Base-by-base conservation (phyloP, 2,797 vertebrate genomes). In the Dicrostonyx torquatus region DNA sequence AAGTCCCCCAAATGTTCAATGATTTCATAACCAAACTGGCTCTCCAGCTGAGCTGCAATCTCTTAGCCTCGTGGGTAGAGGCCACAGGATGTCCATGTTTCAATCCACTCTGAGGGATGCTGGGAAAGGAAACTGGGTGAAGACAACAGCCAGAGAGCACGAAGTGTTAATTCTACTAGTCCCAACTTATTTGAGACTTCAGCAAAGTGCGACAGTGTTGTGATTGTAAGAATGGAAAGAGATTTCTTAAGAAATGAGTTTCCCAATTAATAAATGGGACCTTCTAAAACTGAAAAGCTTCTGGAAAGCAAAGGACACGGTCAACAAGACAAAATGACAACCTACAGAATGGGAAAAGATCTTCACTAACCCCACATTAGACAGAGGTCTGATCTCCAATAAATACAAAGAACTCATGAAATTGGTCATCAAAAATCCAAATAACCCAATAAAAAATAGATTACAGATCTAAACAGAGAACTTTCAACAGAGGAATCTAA, bases 211-310 rank as follows among this genome's bases (percentile, higher is more conserved):
- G 83, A 50, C 34, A 26, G 66, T 0, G 7, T 8, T 75, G n/a
- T 15, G 1, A 77, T 85, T 91, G 78, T 90, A 50, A 95, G 79
- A 83, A 76, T 53, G 29, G 43, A 92, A 75, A 31, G 53, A 78
- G n/a, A 92, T 70, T 68, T 95, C 48, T 83, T 87, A n/a, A 92
- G 20, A 29, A 58, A 58, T 58, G 18, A 58, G 55, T 22, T 58
- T 58, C 55, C 6, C 55, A 22, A 58, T 58, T 58, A 58, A 58
- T 58, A 58, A 22, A 58, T 58, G 55, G 55, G 18, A 58, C 6
- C 18, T 58, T 18, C 18, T 58, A 18, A 7, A 58, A 58, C 55
- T 20, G 55, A 58, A 22, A 58, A 58, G 6, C 55, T 58, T 58
- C 55, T 58, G 55, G 20, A 20, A 58, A 58, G 55, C 55, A 58